A percentile compares a stretch with the other conserved stretches of the same genome.
Conservation (phyloP, 2,797 vertebrate species). For the Melopsittacus undulatus region DNA sequence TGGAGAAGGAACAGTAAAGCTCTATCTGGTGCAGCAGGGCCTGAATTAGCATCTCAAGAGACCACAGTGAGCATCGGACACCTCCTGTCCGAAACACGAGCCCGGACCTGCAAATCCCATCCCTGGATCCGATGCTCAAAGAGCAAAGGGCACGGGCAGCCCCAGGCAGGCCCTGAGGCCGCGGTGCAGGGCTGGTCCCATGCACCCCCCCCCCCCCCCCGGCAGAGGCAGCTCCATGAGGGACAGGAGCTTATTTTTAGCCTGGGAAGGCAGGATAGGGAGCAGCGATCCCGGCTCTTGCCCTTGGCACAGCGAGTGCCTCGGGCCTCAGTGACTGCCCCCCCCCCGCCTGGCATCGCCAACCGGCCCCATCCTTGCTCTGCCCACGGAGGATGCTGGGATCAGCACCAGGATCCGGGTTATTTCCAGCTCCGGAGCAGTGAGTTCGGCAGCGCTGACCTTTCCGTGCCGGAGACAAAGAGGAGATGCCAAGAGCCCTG, state of each 20-base stretch:
- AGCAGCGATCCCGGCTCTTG: not conserved
- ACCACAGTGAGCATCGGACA: slow-evolving; percentile 13
- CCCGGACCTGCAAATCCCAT: not conserved
- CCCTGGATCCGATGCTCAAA: not conserved
- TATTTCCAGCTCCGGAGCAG: not conserved
- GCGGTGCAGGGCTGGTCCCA: fast-evolving
- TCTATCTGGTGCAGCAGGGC: not conserved
- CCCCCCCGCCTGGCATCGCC: not conserved
- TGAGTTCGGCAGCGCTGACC: slow-evolving; percentile 30
- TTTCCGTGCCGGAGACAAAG: slow-evolving; percentile 29
- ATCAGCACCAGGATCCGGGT: not conserved
- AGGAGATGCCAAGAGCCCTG: not conserved
- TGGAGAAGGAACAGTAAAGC: slow-evolving; percentile 26
- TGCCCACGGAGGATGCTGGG: slow-evolving; percentile 11
- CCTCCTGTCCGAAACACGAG: slow-evolving; percentile 57
- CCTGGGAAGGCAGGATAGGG: not conserved
- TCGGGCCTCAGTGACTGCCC: not conserved
- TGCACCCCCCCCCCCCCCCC: not conserved
- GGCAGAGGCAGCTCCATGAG: not conserved
- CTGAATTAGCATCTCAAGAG: slow-evolving; percentile 49
- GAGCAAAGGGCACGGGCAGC: not conserved
- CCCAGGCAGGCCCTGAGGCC: not conserved
- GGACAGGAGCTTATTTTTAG: slow-evolving; percentile 62
- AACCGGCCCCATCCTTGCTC: not conserved
- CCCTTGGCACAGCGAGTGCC: not conserved